Percentiles rank a stretch among this genome's conserved stretches.
Conservation (phyloP, 2,888 invertebrate genomes). For the Cabera pusaria region DNA sequence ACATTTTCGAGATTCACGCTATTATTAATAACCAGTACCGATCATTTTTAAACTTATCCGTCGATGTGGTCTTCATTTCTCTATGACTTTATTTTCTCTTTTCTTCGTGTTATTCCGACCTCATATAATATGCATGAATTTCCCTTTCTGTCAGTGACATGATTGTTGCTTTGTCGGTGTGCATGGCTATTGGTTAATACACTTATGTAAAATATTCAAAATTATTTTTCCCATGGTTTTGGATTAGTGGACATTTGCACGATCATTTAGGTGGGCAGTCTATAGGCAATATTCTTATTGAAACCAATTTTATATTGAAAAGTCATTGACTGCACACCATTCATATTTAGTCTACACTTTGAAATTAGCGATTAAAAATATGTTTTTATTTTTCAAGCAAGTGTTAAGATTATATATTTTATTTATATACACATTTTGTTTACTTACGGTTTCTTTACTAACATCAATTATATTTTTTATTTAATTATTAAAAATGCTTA, state of each 20-base stretch:
- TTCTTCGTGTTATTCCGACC: constrained; percentile 60
- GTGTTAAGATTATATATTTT: constrained; percentile 9
- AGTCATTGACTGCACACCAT: constrained; percentile 68
- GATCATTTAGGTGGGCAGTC: constrained; percentile 70
- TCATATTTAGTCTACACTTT: constrained; percentile 69
- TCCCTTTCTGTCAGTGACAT: constrained; percentile 47
- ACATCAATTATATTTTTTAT: no score
- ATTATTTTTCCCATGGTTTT: constrained; percentile 49
- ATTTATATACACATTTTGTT: no score
- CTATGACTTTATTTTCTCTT: constrained; percentile 49
- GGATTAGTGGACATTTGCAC: constrained; percentile 61
- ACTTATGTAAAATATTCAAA: constrained; percentile 53
- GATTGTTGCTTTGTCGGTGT: constrained; percentile 66
- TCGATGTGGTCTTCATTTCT: constrained; percentile 54
- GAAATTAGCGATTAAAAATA: no score
- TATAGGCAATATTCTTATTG: constrained; percentile 38
- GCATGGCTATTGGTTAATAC: constrained; percentile 73
- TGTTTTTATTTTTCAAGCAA: no score
- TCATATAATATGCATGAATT: constrained; percentile 78
- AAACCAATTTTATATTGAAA: constrained; percentile 27
- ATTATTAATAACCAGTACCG: constrained; percentile 33
- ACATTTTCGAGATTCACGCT: constrained; percentile 44
- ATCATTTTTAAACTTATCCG: constrained; percentile 40
- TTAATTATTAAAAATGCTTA: constrained; percentile 16
- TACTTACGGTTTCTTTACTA: no score